Evolutionary conservation across 1,140 invertebrate genomes (phyloP).

Genomic region (Hyposmocoma kahamanoa): DNA sequence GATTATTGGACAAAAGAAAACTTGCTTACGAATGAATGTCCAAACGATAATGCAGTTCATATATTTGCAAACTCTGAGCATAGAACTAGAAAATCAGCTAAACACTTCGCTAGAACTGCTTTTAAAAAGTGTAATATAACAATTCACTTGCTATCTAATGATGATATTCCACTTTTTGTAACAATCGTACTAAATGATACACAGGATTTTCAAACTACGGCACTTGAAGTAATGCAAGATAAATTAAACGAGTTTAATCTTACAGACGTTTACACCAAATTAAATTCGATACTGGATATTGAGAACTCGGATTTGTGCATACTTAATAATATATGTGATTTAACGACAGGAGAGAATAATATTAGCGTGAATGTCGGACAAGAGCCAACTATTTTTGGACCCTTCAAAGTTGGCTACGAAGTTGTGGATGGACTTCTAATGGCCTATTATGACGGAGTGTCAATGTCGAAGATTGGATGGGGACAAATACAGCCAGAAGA

Average conservation of each 20-base stretch:
- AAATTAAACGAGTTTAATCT: conserved; percentile 32
- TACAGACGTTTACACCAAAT: conserved; percentile 25
- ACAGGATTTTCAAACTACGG: conserved; percentile 29
- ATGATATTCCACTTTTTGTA: conserved; percentile 42
- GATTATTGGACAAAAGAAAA: not conserved
- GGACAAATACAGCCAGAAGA: conserved; percentile 27
- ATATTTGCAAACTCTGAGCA: conserved; percentile 2
- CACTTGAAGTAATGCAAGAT: conserved; percentile 32
- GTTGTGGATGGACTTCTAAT: conserved; percentile 53
- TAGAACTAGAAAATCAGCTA: conserved; percentile 4
- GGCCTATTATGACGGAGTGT: conserved; percentile 54
- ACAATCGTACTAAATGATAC: conserved; percentile 43
- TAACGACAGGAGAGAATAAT: conserved; percentile 30
- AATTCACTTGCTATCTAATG: not conserved
- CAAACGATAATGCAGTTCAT: not conserved
- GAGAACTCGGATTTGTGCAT: conserved; percentile 38
- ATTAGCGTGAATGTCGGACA: conserved; percentile 22
- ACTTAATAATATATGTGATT: conserved; percentile 34
- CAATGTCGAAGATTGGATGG: conserved; percentile 42
- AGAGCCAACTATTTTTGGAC: conserved; percentile 43
- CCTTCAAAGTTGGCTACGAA: conserved; percentile 44
- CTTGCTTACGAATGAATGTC: not conserved
- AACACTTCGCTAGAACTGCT: not conserved
- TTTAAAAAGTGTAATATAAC: conserved; percentile 2
- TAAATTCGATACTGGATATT: conserved; percentile 43